Conservation (phyloP, 2,797 vertebrate species). For the Ptychobarbus kaznakovi region DNA sequence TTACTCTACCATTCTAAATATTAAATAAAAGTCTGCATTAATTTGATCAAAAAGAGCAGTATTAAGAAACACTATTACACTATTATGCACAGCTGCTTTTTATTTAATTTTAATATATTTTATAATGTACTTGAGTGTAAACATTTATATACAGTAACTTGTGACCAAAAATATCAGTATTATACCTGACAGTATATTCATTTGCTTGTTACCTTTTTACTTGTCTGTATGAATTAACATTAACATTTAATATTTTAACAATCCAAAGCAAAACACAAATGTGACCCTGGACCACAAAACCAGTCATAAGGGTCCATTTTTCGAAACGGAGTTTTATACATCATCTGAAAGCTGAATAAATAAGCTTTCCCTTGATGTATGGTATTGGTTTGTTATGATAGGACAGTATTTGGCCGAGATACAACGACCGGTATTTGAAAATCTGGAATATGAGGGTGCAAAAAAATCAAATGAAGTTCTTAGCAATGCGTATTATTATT, state of each 20-base stretch:
- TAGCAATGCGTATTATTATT: too few species aligned
- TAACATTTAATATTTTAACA: neutral
- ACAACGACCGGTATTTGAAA: too few species aligned
- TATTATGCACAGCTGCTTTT: neutral
- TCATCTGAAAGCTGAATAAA: too few species aligned
- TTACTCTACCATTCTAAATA: neutral
- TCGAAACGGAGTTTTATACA: too few species aligned
- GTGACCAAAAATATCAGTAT: slow-evolving; percentile 8
- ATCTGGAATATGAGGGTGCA: too few species aligned
- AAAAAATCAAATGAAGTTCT: too few species aligned
- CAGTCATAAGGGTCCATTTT: too few species aligned
- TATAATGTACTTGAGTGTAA: neutral
- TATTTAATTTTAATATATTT: neutral
- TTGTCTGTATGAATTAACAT: neutral
- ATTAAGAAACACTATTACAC: neutral
- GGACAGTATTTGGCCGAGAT: too few species aligned
- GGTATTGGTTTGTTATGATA: too few species aligned
- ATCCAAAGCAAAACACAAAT: neutral
- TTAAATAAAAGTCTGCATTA: neutral
- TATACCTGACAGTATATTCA: neutral
- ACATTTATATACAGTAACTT: neutral
- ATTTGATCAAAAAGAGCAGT: neutral
- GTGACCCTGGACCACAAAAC: too few species aligned
- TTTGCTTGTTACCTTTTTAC: neutral
- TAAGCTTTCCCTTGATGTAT: too few species aligned